Evolutionary conservation across 2,888 invertebrate genomes (phyloP), one percentile per base, ranked within the genome.

Genomic region (Salpingus planirostris): DNA sequence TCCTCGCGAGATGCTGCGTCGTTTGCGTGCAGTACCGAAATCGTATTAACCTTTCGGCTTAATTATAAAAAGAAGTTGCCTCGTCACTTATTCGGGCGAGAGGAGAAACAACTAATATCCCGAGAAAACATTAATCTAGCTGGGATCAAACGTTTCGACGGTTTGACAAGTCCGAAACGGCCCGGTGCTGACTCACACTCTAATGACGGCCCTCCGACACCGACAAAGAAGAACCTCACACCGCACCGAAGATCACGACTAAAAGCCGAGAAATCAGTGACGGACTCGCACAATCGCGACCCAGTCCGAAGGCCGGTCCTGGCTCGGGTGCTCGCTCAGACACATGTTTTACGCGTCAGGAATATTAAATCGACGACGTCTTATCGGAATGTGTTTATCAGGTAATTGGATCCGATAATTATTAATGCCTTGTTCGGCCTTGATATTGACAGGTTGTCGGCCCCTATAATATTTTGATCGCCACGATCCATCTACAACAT

Each of bases 111-210:
- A 35, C 25, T 15, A 35, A 58, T 59, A 59, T 59, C 57, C 54
- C 55, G 57, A 58, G n/a, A n/a, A 59, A 62, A 62, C 61, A 62
- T 62, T 60, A 62, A 60, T 62, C 60, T 60, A 60, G 51, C 59
- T 57, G 58, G 55, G 59, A 59, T 61, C 59, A 60, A 61, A 61
- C 54, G 54, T 57, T 56, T 57, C 55, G 55, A 55, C 49, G 47
- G 55, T 53, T 54, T 55, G 56, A 56, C 56, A 54, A 45, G n/a
- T n/a, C n/a, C n/a, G n/a, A n/a, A n/a, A n/a, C n/a, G n/a, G n/a
- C n/a, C n/a, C n/a, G n/a, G 50, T 52, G 48, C 50, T 48, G 52
- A 54, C 23, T 23, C 23, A 23, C 10, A 23, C 6, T 23, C 23
- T 23, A 23, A 23, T 23, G 23, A 53, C 49, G 47, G 49, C 44